Evolutionary conservation across 1,140 invertebrate genomes (phyloP), one percentile per base, ranked within the genome.

Genomic region (Steinernema feltiae): DNA sequence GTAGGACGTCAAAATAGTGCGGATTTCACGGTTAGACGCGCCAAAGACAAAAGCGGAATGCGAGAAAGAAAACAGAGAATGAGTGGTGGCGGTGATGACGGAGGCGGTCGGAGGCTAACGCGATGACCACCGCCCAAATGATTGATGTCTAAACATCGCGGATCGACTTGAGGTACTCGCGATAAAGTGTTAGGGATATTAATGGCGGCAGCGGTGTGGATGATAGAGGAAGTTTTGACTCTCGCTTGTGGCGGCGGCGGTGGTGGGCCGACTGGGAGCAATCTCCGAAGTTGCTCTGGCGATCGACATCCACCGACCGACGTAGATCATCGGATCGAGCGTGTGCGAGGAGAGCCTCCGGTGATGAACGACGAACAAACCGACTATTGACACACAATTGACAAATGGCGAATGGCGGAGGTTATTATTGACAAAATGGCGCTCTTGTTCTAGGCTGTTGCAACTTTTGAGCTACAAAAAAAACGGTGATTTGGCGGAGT

Each of bases 111-210:
- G 24, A 15, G 53, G 24, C 53, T 21, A 21, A 27, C 53, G 53
- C 53, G 53, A 63, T 63, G n/a, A n/a, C n/a, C n/a, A n/a, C n/a
- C n/a, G n/a, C n/a, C n/a, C n/a, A n/a, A n/a, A n/a, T n/a, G 53
- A 63, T 63, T 63, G 53, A 63, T 63, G 53, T 63, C 53, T 27
- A 63, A 63, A 63, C 53, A 63, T 63, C 53, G 53, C 24, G 53
- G 53, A 27, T 27, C 53, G 24, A 27, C 53, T 63, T 63, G 53
- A 63, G 53, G 15, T 63, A 63, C 24, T 63, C 53, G 24, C 7
- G 53, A 63, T 63, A 63, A 63, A 63, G 53, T 63, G 53, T 63
- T 63, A 63, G 53, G 53, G 53, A 63, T 63, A 63, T 63, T 63
- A 63, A 63, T 63, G 53, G 53, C 53, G 24, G 53, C 53, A 18